Base-by-base conservation (phyloP, 2,888 invertebrate species). In the Lycaena phlaeas region DNA sequence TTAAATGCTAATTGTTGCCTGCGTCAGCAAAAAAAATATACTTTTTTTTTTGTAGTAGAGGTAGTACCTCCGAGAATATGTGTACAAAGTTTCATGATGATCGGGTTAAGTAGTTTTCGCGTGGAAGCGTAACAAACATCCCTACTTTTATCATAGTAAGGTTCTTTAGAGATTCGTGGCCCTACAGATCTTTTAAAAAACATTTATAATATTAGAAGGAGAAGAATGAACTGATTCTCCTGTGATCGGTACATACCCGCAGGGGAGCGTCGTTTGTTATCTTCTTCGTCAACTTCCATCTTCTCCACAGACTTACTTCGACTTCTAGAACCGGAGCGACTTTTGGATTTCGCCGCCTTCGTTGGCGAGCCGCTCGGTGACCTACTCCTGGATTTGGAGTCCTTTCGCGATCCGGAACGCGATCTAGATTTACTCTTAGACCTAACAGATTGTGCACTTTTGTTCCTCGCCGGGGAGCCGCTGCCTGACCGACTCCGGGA, bases 261-360 rank as follows among this genome's bases (percentile, higher is more conserved):
- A 2, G 22, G 3, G n/a, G n/a, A n/a, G 2, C 12, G 12, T 5
- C 26, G 22, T 11, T 43, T 46, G 5, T 28, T 36, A 2, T 40
- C 50, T 14, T 50, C 54, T 14, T 40, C 55, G 7, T 62, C 66
- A 2, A 59, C 54, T 0, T 60, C 60, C 64, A 67, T 64, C 40
- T 51, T 57, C 26, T 56, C 57, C 0, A 68, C 58, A 4, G 55
- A 53, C 14, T 44, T 43, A 42, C 50, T 49, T 27, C 50, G 49
- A 15, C 55, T 41, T 42, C 48, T 30, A 1, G 56, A 53, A 29
- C 54, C 46, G 42, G 58, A 54, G 2, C 47, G 48, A 30, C 54
- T 52, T 3, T 50, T 38, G 1, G 55, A 53, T 14, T 56, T 38
- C 1, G 54, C 25, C 3, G 14, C 22, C 12, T 25, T 14, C n/a